These are phyloP conservation scores for Nephrocerus scutellatus DNA, from an alignment of 2,888 invertebrate genomes.

Conservation along the genomic window DNA sequence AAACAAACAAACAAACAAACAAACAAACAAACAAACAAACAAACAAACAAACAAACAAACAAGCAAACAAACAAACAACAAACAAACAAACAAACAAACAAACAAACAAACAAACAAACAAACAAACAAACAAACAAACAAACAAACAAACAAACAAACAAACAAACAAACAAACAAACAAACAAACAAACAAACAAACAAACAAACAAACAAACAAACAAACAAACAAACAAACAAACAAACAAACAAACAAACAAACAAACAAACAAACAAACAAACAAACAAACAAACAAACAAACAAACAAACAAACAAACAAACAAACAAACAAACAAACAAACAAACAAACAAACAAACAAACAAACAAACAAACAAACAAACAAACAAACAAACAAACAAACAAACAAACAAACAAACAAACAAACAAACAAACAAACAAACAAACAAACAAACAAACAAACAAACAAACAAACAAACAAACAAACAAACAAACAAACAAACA, in stretches of 20 bases:
- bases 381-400: too few relatives aligned
- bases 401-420: too few relatives aligned
- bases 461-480: too few relatives aligned
- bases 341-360: slow-evolving; percentile 2
- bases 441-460: too few relatives aligned
- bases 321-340: slow-evolving; percentile 1
- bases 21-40: slow-evolving; percentile 15
- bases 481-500: too few relatives aligned
- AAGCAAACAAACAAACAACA: slow-evolving; percentile 8
- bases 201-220: slow-evolving; percentile 12
- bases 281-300: slow-evolving; percentile 5
- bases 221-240: background rate
- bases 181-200: slow-evolving; percentile 4
- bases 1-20: slow-evolving; percentile 10
- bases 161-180: background rate
- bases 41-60: background rate
- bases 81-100: slow-evolving; percentile 9
- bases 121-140: background rate
- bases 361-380: background rate
- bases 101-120: background rate
- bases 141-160: slow-evolving; percentile 6
- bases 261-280: slow-evolving; percentile 2
- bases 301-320: slow-evolving; percentile 7
- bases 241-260: background rate
- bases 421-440: too few relatives aligned